Conservation (phyloP, 2,113 vertebrate genomes). For the Spea multiplicata region DNA sequence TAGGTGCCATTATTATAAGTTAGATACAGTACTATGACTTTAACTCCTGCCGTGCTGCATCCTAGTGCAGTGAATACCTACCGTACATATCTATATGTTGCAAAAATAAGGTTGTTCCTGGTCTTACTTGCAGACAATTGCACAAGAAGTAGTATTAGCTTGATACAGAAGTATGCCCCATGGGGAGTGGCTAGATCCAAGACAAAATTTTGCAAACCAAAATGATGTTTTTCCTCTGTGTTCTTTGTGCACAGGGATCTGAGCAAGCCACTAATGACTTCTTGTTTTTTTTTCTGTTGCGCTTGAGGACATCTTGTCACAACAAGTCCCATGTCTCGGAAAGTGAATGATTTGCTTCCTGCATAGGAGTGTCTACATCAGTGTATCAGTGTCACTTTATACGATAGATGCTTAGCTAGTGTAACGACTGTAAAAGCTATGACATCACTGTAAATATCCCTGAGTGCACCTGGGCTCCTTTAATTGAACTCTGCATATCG, state of each 20-base stretch:
- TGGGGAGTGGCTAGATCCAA: conserved; percentile 17
- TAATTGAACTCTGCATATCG: too few relatives aligned
- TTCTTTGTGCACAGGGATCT: conserved; percentile 7
- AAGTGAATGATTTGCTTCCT: neutral
- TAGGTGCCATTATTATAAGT: too few relatives aligned
- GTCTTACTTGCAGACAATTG: conserved; percentile 24
- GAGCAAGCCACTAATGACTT: conserved; percentile 15
- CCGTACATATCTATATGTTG: too few relatives aligned
- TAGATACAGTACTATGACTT: too few relatives aligned
- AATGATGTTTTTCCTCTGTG: conserved; percentile 15
- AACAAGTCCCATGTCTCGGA: neutral
- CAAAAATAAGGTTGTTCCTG: conserved; percentile 5
- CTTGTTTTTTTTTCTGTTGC: neutral
- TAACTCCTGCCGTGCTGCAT: too few relatives aligned
- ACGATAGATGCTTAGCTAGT: too few relatives aligned
- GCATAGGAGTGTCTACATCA: neutral
- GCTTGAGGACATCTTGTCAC: conserved; percentile 22
- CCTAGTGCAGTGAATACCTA: too few relatives aligned
- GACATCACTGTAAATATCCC: too few relatives aligned
- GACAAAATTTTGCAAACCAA: conserved; percentile 12
- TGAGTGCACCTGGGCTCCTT: too few relatives aligned
- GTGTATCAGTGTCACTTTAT: too few relatives aligned
- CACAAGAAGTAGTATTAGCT: conserved; percentile 30
- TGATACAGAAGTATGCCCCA: conserved; percentile 18
- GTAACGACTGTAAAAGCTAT: too few relatives aligned